Percentiles rank a stretch among this genome's conserved stretches.
phyloP scores from a whole-genome alignment of 2,888 invertebrate genomes.

The Siphlonurus alternatus region DNA sequence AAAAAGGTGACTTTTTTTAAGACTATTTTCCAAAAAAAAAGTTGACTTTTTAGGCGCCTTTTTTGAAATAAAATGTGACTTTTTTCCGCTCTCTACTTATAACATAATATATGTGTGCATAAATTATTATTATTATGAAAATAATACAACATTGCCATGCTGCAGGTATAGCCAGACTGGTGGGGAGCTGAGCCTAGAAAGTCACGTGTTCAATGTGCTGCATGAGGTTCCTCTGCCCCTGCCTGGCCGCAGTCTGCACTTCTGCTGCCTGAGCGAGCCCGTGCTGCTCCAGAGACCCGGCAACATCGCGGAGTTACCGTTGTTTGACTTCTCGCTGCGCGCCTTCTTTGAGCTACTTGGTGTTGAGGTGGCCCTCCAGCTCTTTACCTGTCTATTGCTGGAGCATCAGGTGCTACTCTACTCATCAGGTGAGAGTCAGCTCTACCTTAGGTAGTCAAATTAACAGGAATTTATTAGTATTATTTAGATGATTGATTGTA shows the following conservation, averaged over 20 bases:
- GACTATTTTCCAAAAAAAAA: too few relatives aligned
- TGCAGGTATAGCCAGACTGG: neutral
- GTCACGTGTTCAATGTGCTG: slow-evolving; percentile 86
- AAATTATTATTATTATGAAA: too few relatives aligned
- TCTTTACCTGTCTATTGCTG: slow-evolving; percentile 85
- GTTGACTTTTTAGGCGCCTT: too few relatives aligned
- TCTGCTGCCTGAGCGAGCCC: slow-evolving; percentile 31
- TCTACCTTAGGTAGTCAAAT: neutral
- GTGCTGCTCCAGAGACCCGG: slow-evolving; percentile 59
- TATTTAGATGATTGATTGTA: too few relatives aligned
- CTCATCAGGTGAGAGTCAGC: slow-evolving; percentile 59
- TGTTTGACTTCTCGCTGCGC: slow-evolving; percentile 83
- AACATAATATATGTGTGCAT: too few relatives aligned
- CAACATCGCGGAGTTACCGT: slow-evolving; percentile 68
- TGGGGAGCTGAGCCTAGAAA: slow-evolving; percentile 62
- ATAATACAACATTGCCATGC: too few relatives aligned
- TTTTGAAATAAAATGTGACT: too few relatives aligned
- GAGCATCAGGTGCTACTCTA: slow-evolving; percentile 94
- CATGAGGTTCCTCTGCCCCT: slow-evolving; percentile 86
- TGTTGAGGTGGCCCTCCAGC: slow-evolving; percentile 78
- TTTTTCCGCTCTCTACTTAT: too few relatives aligned
- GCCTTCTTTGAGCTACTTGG: slow-evolving; percentile 78
- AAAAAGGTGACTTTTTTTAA: too few relatives aligned
- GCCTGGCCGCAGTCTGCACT: slow-evolving; percentile 66
- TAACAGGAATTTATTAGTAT: neutral